A percentile compares a stretch with the other conserved stretches of the same genome.
phyloP scores from a whole-genome alignment of 2,797 vertebrate species.

The Clarias fuscus region DNA sequence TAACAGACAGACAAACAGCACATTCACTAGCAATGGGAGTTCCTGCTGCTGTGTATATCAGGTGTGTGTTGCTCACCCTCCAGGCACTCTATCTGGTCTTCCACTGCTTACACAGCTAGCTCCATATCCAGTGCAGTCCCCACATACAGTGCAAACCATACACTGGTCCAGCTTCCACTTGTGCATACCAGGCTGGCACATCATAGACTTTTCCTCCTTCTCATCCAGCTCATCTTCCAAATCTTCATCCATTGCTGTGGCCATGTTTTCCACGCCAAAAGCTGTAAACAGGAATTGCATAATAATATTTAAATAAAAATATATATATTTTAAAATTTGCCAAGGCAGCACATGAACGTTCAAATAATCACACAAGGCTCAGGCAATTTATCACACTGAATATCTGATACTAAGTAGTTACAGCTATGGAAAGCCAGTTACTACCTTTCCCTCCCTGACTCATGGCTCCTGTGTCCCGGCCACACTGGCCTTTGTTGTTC shows the following conservation, averaged over 20 bases:
- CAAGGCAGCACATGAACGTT: not conserved
- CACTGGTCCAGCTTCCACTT: constrained; percentile 99
- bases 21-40: not conserved
- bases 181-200: constrained; percentile 98
- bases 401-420: not conserved
- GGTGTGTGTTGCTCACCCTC: constrained; percentile 77
- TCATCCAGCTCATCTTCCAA: constrained; percentile 97
- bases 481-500: constrained; percentile 99
- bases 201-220: constrained; percentile 98
- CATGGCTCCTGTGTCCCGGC: constrained; percentile 94
- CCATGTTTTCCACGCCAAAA: constrained; percentile 98
- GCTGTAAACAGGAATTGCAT: constrained; percentile 61
- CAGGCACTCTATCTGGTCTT: constrained; percentile 93
- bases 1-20: constrained; percentile 31
- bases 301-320: not conserved
- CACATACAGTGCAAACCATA: constrained; percentile 99
- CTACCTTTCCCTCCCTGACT: constrained; percentile 95
- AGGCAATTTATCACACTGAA: not conserved
- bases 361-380: not conserved
- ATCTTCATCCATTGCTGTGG: constrained; percentile 99
- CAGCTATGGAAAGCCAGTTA: not conserved
- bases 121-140: constrained; percentile 97
- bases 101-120: constrained; percentile 98
- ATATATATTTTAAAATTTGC: not conserved
- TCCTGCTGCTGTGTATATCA: not conserved